Evolutionary conservation across 2,888 invertebrate species (phyloP).

Genomic region (Parelbella ahira): DNA sequence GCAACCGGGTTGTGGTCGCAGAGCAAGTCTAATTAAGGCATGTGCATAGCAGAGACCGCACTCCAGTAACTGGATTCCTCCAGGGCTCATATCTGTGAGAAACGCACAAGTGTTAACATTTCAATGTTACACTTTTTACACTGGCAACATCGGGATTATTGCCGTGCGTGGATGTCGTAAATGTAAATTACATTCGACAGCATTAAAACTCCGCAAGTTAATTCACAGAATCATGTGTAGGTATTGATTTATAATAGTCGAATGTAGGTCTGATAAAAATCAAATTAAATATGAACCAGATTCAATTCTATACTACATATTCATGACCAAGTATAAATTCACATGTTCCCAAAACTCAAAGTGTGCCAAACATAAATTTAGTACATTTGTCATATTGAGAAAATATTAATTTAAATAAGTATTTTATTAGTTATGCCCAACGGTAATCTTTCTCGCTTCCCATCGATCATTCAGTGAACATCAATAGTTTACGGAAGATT

Average conservation of each 20-base stretch:
- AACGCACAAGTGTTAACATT: constrained; percentile 13
- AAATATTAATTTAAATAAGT: background rate
- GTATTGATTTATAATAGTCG: no score
- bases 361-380: constrained; percentile 8
- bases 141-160: no score
- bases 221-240: no score
- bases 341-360: constrained; percentile 1
- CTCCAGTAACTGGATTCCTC: constrained; percentile 40
- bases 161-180: no score
- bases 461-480: background rate
- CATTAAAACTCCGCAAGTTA: no score
- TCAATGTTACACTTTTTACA: no score
- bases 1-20: constrained; percentile 32
- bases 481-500: background rate
- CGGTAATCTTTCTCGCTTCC: background rate
- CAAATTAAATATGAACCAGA: no score
- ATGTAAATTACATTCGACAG: no score
- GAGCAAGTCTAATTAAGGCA: constrained; percentile 46
- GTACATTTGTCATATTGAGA: constrained; percentile 1
- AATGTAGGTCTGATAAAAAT: no score
- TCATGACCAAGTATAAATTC: background rate
- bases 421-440: constrained; percentile 10
- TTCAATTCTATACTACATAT: no score
- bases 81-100: constrained; percentile 23
- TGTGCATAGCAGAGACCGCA: constrained; percentile 42